Evolutionary conservation across 2,888 invertebrate species (phyloP).

Genomic region (Leptinotarsa haldemani): DNA sequence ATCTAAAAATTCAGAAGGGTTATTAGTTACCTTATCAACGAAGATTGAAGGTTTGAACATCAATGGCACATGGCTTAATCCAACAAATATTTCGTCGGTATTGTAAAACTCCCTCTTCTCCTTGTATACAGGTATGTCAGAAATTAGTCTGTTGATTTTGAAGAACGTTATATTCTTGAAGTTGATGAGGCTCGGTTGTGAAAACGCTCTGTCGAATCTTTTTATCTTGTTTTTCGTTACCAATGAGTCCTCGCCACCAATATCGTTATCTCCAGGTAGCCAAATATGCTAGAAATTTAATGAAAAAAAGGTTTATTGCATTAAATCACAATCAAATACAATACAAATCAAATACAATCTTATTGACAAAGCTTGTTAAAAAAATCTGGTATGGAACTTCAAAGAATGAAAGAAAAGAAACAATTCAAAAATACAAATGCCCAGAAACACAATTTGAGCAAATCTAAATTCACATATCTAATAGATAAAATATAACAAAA

Average conservation of each 20-base stretch:
- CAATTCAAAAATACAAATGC: too few species aligned
- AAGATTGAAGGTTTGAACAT: slow-evolving; percentile 69
- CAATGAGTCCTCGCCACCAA: slow-evolving; percentile 89
- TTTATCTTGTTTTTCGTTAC: slow-evolving; percentile 76
- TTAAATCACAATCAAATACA: too few species aligned
- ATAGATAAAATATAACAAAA: too few species aligned
- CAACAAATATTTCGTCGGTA: slow-evolving; percentile 71
- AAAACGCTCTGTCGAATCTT: slow-evolving; percentile 81
- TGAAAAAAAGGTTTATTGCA: neutral
- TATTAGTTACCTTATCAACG: slow-evolving; percentile 66
- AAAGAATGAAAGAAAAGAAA: too few species aligned
- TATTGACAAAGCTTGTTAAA: too few species aligned
- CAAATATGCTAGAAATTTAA: slow-evolving; percentile 76
- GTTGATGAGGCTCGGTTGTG: slow-evolving; percentile 74
- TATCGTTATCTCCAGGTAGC: slow-evolving; percentile 97
- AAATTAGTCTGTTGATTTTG: slow-evolving; percentile 79
- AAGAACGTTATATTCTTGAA: slow-evolving; percentile 76
- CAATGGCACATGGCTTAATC: slow-evolving; percentile 81
- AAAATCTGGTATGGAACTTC: too few species aligned
- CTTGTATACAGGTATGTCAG: slow-evolving; percentile 71
- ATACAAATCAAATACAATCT: too few species aligned
- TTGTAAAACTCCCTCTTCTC: slow-evolving; percentile 64
- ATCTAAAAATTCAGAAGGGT: neutral
- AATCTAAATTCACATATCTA: too few species aligned
- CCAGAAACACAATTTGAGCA: too few species aligned